Evolutionary conservation across 2,888 invertebrate species (phyloP).

Genomic region (Thecophora atra): DNA sequence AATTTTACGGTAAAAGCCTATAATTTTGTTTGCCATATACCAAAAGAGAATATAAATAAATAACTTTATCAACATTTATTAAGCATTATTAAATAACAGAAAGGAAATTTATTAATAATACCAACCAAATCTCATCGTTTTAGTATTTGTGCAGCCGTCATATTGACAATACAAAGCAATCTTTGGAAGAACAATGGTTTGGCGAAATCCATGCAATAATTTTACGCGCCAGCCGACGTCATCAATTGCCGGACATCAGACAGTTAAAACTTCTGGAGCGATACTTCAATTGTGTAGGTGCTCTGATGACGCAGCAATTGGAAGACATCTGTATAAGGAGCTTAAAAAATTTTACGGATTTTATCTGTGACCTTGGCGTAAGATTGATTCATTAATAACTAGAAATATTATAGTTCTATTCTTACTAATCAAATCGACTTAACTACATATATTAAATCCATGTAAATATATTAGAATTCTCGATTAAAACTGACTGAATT

Average conservation of each 20-base stretch:
- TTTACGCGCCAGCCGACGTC: constrained; percentile 73
- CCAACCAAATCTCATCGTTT: too few species aligned
- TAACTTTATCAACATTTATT: too few species aligned
- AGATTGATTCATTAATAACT: constrained; percentile 31
- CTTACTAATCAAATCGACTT: not conserved
- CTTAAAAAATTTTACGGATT: constrained; percentile 79
- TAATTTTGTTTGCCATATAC: too few species aligned
- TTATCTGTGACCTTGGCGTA: constrained; percentile 81
- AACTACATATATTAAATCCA: not conserved
- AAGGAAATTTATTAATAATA: too few species aligned
- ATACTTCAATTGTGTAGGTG: constrained; percentile 86
- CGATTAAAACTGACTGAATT: too few species aligned
- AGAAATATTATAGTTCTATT: not conserved
- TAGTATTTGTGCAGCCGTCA: constrained; percentile 67
- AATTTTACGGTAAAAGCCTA: constrained; percentile 62
- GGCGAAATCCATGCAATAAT: constrained; percentile 62
- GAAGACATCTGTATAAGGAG: constrained; percentile 84
- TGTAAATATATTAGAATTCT: too few species aligned
- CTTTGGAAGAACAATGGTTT: constrained; percentile 70
- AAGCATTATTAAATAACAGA: too few species aligned
- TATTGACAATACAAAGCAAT: constrained; percentile 75
- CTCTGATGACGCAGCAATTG: constrained; percentile 88
- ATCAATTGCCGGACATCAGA: constrained; percentile 74
- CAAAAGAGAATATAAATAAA: too few species aligned
- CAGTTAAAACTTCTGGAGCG: constrained; percentile 74